A percentile compares a stretch with the other conserved stretches of the same genome.
Evolutionary conservation across 2,888 invertebrate species (phyloP).

Genomic region (Hofmannophila pseudospretella): DNA sequence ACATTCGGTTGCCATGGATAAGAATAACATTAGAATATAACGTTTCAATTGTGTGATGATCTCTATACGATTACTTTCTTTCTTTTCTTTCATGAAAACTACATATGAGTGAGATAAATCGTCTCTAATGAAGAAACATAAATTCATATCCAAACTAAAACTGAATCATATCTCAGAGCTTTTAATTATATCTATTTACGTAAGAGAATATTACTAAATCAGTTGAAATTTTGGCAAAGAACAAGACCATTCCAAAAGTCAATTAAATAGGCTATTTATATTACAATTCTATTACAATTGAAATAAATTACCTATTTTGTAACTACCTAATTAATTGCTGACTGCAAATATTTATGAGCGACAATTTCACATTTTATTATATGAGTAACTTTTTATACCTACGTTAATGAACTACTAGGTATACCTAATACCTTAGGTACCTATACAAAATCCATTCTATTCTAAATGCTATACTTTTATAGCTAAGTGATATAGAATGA

Average conservation of each 20-base stretch:
- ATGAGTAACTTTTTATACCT: constrained; percentile 6
- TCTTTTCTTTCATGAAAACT: neutral
- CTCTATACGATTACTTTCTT: neutral
- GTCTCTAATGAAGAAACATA: neutral
- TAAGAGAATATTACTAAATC: constrained; percentile 7
- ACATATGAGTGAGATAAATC: neutral
- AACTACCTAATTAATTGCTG: constrained; percentile 1
- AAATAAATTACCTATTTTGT: constrained; percentile 9
- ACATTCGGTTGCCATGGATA: no score
- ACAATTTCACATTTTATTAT: neutral
- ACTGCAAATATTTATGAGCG: constrained; percentile 6
- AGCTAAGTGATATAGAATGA: no score
- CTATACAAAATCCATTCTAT: neutral
- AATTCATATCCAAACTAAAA: constrained; percentile 5
- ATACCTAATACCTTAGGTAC: neutral
- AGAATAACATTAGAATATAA: no score
- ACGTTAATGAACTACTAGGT: neutral
- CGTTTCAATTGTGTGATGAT: no score
- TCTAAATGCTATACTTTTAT: no score
- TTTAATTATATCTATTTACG: constrained; percentile 11
- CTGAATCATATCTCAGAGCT: constrained; percentile 13
- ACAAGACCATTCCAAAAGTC: constrained; percentile 59
- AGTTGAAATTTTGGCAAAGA: constrained; percentile 28
- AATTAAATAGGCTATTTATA: constrained; percentile 55
- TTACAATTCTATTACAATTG: constrained; percentile 18